phyloP scores from a whole-genome alignment of 2,113 vertebrate genomes.

The Rousettus leschenaultii region DNA sequence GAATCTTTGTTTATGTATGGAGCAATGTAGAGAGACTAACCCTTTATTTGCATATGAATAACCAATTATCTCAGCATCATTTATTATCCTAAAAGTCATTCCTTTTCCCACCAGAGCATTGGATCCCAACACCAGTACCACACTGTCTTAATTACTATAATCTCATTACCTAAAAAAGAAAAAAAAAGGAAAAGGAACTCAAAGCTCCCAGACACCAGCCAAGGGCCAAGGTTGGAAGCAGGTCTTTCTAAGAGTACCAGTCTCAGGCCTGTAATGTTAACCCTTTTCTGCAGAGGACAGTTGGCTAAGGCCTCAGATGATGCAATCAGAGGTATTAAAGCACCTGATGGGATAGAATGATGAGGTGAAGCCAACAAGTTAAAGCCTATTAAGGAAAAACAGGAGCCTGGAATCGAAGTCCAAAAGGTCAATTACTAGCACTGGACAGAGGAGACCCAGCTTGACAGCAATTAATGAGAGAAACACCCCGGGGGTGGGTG shows the following conservation, averaged over 20 bases:
- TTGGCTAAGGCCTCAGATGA: not conserved
- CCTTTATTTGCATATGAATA: not conserved
- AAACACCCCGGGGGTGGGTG: not conserved
- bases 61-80: not conserved
- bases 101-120: no score
- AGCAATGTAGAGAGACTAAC: not conserved
- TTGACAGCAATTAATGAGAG: constrained; percentile 57
- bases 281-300: not conserved
- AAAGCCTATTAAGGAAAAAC: constrained; percentile 47
- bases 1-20: not conserved
- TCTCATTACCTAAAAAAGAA: not conserved
- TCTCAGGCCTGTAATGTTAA: not conserved
- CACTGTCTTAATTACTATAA: no score
- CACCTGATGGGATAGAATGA: constrained; percentile 6
- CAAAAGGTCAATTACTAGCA: constrained; percentile 46
- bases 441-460: not conserved
- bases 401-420: constrained; percentile 22
- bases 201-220: not conserved
- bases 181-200: not conserved
- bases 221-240: not conserved
- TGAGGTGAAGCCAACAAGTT: constrained; percentile 39
- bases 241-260: not conserved
- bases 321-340: constrained; percentile 16
- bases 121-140: not conserved
- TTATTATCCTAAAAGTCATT: not conserved